Percentiles rank a stretch among this genome's conserved stretches.
Conservation (phyloP, 2,888 invertebrate genomes). For the Arge pagana region DNA sequence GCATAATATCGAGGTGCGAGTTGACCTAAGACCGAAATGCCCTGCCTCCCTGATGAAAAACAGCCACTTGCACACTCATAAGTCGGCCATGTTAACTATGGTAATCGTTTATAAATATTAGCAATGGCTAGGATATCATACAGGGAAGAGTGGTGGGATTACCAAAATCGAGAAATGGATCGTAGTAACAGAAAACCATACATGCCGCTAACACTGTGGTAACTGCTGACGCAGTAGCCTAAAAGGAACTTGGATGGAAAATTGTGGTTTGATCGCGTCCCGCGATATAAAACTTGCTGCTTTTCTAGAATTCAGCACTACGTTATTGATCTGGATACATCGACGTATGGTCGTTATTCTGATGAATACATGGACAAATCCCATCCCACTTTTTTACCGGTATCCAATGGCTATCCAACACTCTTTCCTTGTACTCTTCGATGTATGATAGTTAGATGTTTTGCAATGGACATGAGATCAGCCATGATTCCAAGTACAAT, state of each 20-base stretch:
- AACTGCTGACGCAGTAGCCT: too few species aligned
- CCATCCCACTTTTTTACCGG: too few species aligned
- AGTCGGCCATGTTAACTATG: conserved; percentile 54
- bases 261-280: too few species aligned
- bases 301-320: too few species aligned
- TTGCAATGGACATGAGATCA: neutral
- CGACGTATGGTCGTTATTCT: too few species aligned
- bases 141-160: conserved; percentile 13
- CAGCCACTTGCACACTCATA: conserved; percentile 48
- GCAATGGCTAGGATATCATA: conserved; percentile 38
- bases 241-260: too few species aligned
- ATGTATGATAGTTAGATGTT: conserved; percentile 12
- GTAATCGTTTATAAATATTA: conserved; percentile 51
- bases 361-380: too few species aligned
- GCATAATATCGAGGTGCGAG: conserved; percentile 47
- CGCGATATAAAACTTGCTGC: too few species aligned
- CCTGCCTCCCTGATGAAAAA: conserved; percentile 46
- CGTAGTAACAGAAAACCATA: too few species aligned
- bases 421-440: conserved; percentile 11
- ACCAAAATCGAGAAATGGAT: too few species aligned
- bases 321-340: too few species aligned
- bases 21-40: conserved; percentile 49
- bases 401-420: conserved; percentile 3
- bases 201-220: too few species aligned
- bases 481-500: conserved; percentile 7